phyloP scores from a whole-genome alignment of 37 sponge, comb jelly and placozoan genomes.

The Bolinopsis microptera region DNA sequence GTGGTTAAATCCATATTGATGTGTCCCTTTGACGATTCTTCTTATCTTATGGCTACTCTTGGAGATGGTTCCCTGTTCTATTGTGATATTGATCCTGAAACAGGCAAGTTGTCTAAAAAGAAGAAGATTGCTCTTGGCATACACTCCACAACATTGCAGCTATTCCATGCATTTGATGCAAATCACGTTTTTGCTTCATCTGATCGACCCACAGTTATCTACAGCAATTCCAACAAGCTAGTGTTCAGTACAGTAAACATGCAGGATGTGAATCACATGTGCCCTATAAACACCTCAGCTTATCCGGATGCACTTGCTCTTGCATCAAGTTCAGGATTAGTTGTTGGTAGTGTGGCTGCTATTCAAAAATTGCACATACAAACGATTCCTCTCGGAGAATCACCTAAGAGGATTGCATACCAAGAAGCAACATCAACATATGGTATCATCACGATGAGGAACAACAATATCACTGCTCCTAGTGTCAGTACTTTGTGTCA shows the following conservation, averaged over 20 bases:
- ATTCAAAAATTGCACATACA: slow-evolving; percentile 94
- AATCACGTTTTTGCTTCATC: slow-evolving; percentile 91
- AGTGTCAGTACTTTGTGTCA: slow-evolving; percentile 54
- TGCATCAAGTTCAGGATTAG: slow-evolving; percentile 73
- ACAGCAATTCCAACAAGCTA: slow-evolving; percentile 81
- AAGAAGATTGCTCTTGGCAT: slow-evolving; percentile 75
- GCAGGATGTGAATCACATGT: slow-evolving; percentile 85
- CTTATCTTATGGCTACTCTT: slow-evolving; percentile 86
- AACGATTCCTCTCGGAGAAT: slow-evolving; percentile 81
- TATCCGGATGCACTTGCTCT: slow-evolving; percentile 85
- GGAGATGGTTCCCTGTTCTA: slow-evolving; percentile 87
- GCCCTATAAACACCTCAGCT: slow-evolving; percentile 80
- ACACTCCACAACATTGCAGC: slow-evolving; percentile 77
- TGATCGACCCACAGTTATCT: slow-evolving; percentile 93
- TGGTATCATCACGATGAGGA: slow-evolving; percentile 68
- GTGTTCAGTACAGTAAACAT: slow-evolving; percentile 94
- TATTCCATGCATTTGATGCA: slow-evolving; percentile 71
- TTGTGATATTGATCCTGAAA: slow-evolving; percentile 72
- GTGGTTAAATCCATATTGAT: slow-evolving; percentile 83
- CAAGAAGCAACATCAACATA: slow-evolving; percentile 74
- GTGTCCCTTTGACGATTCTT: slow-evolving; percentile 70
- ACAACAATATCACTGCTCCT: slow-evolving; percentile 5
- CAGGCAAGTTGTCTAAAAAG: slow-evolving; percentile 67
- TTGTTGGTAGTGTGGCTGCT: slow-evolving; percentile 88
- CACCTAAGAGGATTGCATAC: slow-evolving; percentile 81